phyloP scores from a whole-genome alignment of 2,113 vertebrate genomes.

The Crypturellus undulatus region DNA sequence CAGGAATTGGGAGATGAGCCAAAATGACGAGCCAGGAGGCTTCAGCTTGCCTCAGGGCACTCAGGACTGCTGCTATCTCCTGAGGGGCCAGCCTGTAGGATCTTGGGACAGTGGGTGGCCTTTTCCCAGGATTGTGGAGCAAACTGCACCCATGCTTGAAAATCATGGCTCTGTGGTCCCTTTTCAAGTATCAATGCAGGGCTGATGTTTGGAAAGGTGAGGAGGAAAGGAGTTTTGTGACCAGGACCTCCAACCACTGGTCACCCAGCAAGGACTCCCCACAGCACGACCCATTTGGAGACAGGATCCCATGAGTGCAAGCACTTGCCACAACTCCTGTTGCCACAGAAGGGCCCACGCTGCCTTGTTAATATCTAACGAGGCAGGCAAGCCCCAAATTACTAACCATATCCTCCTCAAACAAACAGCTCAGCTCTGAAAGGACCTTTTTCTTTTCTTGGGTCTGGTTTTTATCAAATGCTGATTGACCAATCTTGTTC shows the following conservation, averaged over 20 bases:
- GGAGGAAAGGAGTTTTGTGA: neutral
- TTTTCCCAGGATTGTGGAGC: neutral
- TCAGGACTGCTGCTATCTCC: neutral
- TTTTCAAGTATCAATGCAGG: accelerated
- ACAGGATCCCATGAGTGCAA: neutral
- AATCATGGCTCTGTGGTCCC: neutral
- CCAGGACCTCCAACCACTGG: neutral
- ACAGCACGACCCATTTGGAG: neutral
- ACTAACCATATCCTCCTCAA: neutral
- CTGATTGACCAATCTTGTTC: neutral
- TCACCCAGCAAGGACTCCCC: neutral
- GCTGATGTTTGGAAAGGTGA: neutral
- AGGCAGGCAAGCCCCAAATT: neutral
- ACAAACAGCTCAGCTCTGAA: neutral
- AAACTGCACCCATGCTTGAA: neutral
- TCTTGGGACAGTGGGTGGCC: neutral
- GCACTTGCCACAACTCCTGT: neutral
- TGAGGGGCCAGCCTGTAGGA: neutral
- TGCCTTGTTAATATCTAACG: neutral
- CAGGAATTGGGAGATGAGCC: neutral
- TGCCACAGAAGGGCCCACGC: too few relatives aligned
- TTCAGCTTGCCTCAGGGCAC: neutral
- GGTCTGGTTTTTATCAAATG: neutral
- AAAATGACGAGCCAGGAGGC: neutral
- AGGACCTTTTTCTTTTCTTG: neutral